Conservation (phyloP, 2,888 invertebrate genomes). For the Himalopsyche kuldschensis region DNA sequence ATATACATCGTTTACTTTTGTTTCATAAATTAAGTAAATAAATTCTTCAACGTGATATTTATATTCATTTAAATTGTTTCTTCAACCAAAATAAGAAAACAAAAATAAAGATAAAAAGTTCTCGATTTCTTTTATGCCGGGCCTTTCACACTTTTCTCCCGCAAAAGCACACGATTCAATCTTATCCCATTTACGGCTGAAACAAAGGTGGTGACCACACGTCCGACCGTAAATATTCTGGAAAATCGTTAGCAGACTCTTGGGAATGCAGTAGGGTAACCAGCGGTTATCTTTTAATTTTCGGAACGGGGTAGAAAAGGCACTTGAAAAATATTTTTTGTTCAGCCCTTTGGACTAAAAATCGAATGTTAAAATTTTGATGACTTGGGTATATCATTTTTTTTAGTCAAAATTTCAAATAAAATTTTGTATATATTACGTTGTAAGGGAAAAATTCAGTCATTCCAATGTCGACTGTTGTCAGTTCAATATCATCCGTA, state of each 20-base stretch:
- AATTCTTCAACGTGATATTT: too few relatives aligned
- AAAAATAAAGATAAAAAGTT: too few relatives aligned
- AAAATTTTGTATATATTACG: too few relatives aligned
- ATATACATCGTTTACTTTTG: too few relatives aligned
- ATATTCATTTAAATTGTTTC: too few relatives aligned
- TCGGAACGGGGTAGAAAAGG: neutral
- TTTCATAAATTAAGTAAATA: too few relatives aligned
- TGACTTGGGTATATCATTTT: too few relatives aligned
- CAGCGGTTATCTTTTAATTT: neutral
- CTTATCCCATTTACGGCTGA: neutral
- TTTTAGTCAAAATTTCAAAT: too few relatives aligned
- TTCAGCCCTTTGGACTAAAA: neutral
- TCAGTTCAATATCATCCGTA: too few relatives aligned
- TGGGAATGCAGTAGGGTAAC: neutral
- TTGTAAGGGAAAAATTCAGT: too few relatives aligned
- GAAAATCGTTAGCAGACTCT: neutral
- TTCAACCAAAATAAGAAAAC: too few relatives aligned
- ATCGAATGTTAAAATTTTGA: neutral
- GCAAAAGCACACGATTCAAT: neutral
- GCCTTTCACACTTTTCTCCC: neutral
- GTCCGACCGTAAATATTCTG: neutral
- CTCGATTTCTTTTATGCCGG: neutral
- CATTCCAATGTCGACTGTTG: too few relatives aligned
- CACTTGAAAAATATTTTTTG: neutral
- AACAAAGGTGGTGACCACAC: neutral